Percentiles rank a stretch among this genome's conserved stretches.
Conservation (phyloP, 2,113 vertebrate genomes). For the Tretioscincus oriximinensis region DNA sequence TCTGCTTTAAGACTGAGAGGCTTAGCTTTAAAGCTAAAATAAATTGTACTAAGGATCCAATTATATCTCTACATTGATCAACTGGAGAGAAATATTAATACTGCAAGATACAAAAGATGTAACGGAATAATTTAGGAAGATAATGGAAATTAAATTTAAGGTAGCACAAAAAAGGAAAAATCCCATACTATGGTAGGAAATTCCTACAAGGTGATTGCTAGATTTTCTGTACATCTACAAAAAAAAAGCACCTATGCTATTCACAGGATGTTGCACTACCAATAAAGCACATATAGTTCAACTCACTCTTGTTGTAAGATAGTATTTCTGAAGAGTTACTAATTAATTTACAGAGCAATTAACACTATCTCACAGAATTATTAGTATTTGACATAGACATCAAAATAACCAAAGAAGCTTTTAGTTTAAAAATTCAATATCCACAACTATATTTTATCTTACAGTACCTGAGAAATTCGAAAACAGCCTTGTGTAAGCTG, state of each 20-base stretch:
- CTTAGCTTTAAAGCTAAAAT: neutral
- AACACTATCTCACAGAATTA: neutral
- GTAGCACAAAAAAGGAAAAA: neutral
- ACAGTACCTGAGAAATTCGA: slow-evolving; percentile 92
- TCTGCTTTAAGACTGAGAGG: neutral
- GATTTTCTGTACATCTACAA: too few species aligned
- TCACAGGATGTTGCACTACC: too few species aligned
- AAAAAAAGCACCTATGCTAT: too few species aligned
- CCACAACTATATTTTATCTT: neutral
- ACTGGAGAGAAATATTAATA: neutral
- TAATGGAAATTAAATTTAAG: neutral
- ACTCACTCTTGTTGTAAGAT: neutral
- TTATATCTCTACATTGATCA: neutral
- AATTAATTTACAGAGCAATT: neutral
- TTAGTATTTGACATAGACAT: neutral
- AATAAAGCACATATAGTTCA: too few species aligned
- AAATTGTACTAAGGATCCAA: neutral
- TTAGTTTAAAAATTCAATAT: neutral
- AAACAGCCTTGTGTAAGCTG: slow-evolving; percentile 86
- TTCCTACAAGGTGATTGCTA: too few species aligned
- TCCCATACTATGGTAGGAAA: neutral
- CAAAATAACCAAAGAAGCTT: neutral
- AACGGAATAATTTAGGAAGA: neutral
- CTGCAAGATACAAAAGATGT: neutral
- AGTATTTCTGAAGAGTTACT: too few species aligned